These are phyloP conservation scores for Orgyia antiqua DNA, from an alignment of 2,888 invertebrate species.

Conservation along the genomic window DNA sequence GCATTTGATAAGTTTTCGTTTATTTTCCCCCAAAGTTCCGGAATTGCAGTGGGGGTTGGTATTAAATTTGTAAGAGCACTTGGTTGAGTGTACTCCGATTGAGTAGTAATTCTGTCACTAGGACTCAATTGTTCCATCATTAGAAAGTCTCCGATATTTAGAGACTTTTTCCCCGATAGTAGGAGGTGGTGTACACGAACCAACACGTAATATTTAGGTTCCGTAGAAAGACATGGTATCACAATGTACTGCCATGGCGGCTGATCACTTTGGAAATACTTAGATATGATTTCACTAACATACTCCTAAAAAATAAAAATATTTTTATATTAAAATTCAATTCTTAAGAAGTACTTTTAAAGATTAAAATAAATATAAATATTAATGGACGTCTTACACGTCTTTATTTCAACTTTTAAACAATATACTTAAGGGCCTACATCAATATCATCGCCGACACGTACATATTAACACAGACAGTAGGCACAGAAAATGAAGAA, in stretches of 20 bases:
- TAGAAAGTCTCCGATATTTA: conserved; percentile 86
- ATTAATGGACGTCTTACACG: too few species aligned
- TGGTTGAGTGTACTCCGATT: conserved; percentile 39
- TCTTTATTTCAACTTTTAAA: too few species aligned
- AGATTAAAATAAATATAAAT: too few species aligned
- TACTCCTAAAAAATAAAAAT: conserved; percentile 78
- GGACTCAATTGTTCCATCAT: conserved; percentile 74
- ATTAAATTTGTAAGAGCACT: conserved; percentile 77
- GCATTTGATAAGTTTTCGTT: conserved; percentile 83
- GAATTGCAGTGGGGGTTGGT: conserved; percentile 80
- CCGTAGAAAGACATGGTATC: conserved; percentile 76
- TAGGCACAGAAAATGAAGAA: too few species aligned
- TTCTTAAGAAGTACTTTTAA: too few species aligned
- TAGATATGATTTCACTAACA: conserved; percentile 86
- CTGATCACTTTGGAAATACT: conserved; percentile 83
- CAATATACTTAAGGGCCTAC: too few species aligned
- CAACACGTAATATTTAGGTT: conserved; percentile 82
- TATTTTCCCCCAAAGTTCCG: conserved; percentile 81
- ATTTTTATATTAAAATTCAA: not conserved
- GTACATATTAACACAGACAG: too few species aligned
- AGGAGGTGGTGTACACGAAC: conserved; percentile 87
- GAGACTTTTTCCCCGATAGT: conserved; percentile 82
- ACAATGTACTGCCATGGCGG: conserved; percentile 91
- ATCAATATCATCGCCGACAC: too few species aligned
- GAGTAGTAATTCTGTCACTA: conserved; percentile 47